phyloP scores from a whole-genome alignment of 2,888 invertebrate genomes.

The Syrphus vitripennis region DNA sequence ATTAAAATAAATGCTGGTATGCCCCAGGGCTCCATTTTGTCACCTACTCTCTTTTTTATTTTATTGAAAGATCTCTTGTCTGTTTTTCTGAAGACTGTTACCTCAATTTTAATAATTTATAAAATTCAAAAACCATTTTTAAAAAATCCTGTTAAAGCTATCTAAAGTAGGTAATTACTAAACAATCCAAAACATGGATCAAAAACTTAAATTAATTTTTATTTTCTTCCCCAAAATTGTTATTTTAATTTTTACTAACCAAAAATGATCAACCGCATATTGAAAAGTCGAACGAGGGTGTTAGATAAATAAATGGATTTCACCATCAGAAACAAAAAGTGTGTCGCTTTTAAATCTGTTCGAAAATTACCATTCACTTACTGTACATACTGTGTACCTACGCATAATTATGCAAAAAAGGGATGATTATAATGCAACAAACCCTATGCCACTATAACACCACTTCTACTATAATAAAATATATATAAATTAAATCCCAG shows the following conservation, averaged over 20 bases:
- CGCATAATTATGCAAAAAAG: constrained; percentile 61
- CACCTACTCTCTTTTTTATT: too few species aligned
- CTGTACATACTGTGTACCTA: background rate
- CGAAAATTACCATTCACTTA: constrained; percentile 39
- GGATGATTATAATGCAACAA: constrained; percentile 52
- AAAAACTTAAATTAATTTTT: background rate
- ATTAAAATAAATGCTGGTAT: too few species aligned
- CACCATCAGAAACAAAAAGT: background rate
- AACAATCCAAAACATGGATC: background rate
- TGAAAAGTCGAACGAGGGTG: constrained; percentile 59
- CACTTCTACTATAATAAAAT: too few species aligned
- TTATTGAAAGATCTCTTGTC: too few species aligned
- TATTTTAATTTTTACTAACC: constrained; percentile 35
- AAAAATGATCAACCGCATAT: constrained; percentile 66
- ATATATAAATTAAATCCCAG: too few species aligned
- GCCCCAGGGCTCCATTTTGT: too few species aligned
- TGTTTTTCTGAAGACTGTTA: too few species aligned
- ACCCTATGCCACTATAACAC: constrained; percentile 14
- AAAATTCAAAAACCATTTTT: background rate
- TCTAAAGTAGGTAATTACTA: constrained; percentile 22
- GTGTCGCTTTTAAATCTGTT: constrained; percentile 40
- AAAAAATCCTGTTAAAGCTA: constrained; percentile 1
- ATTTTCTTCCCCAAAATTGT: background rate
- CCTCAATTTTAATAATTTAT: too few species aligned
- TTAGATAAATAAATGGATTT: constrained; percentile 41